phyloP scores from a whole-genome alignment of 2,797 vertebrate species.

The Sylvia borin region DNA sequence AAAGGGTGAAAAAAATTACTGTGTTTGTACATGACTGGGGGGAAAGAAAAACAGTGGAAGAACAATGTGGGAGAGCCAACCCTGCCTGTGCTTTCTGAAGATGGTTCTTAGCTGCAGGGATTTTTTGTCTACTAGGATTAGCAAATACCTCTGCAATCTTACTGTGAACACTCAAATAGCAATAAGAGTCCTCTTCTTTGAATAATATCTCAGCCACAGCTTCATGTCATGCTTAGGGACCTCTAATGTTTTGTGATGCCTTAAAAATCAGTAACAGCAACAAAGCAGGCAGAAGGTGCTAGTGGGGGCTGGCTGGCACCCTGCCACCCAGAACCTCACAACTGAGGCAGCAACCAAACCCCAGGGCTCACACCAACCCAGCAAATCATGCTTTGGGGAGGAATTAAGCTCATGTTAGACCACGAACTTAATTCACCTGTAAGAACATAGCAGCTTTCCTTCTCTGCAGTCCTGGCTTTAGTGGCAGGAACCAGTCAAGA shows the following conservation, averaged over 20 bases:
- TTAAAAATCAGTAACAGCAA: not conserved
- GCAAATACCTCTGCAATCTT: not conserved
- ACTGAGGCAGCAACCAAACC: not conserved
- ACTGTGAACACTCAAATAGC: not conserved
- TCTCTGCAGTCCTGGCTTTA: not conserved
- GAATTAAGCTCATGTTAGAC: not conserved
- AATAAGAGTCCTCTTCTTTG: not conserved
- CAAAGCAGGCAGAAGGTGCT: not conserved
- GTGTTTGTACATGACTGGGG: not conserved
- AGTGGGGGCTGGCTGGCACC: not conserved
- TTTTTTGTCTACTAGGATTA: not conserved
- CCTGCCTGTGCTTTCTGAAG: not conserved
- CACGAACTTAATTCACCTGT: not conserved
- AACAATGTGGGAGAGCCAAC: fast-evolving
- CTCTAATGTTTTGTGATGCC: not conserved
- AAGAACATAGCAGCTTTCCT: not conserved
- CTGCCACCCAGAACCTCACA: not conserved
- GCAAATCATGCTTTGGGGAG: not conserved
- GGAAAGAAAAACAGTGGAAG: not conserved
- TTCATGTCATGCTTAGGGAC: not conserved
- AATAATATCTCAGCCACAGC: not conserved
- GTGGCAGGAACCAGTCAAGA: not conserved
- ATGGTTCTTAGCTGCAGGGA: not conserved
- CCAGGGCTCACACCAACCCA: fast-evolving
- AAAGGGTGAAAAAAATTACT: not conserved